phyloP scores from a whole-genome alignment of 1,140 invertebrate species.

The Nephotettix cincticeps region DNA sequence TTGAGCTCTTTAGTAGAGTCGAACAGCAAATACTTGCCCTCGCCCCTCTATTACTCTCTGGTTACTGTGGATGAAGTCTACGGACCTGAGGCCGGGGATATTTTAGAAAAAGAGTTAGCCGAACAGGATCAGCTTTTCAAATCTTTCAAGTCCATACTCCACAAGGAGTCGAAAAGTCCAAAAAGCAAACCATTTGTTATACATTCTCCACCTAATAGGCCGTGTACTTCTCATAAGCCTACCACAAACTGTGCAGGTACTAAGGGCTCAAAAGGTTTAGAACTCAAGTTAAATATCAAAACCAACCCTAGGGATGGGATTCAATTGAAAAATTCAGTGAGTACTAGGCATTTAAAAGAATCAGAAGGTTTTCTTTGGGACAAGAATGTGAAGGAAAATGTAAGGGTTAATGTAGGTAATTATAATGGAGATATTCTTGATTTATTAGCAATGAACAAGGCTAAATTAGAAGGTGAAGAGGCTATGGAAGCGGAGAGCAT shows the following conservation, averaged over 20 bases:
- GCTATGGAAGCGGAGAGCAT: slow-evolving; percentile 28
- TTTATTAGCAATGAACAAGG: slow-evolving; percentile 16
- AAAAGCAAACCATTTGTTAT: slow-evolving; percentile 28
- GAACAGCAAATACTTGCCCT: slow-evolving; percentile 13
- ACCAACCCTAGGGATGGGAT: neutral
- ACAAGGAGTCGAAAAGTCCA: slow-evolving; percentile 30
- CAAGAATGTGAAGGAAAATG: neutral
- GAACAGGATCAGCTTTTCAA: slow-evolving; percentile 42
- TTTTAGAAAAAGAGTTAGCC: slow-evolving; percentile 40
- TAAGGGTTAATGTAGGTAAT: neutral
- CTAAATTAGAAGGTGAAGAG: slow-evolving; percentile 23
- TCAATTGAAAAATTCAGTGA: neutral
- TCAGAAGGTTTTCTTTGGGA: neutral
- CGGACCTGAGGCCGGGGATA: slow-evolving; percentile 6
- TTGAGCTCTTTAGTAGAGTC: neutral
- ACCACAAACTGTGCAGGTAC: neutral
- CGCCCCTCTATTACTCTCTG: slow-evolving; percentile 38
- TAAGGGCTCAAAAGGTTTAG: neutral
- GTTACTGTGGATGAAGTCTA: slow-evolving; percentile 40
- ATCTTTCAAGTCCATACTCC: slow-evolving; percentile 40
- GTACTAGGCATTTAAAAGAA: neutral
- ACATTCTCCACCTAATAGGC: neutral
- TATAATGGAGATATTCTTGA: neutral
- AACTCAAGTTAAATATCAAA: slow-evolving; percentile 6
- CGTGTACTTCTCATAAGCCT: neutral